Evolutionary conservation across 2,888 invertebrate species (phyloP).

Genomic region (Trichogramma dendrolimi): DNA sequence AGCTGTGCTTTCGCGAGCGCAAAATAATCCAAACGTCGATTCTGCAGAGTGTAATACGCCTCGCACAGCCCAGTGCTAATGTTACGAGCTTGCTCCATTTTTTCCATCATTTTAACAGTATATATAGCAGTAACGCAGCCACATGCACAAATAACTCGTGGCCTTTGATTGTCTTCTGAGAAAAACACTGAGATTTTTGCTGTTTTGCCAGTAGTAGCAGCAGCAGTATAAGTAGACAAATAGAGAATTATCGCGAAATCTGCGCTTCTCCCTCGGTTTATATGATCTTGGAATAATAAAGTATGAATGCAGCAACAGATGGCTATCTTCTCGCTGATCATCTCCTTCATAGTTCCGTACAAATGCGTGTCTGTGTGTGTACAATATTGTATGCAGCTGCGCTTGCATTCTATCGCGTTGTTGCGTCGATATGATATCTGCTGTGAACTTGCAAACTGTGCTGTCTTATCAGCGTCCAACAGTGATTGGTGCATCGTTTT

Average conservation of each 20-base stretch:
- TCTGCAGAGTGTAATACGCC: neutral
- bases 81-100: too few relatives aligned
- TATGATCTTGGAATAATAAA: constrained; percentile 25
- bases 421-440: too few relatives aligned
- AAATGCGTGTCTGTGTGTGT: too few relatives aligned
- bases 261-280: constrained; percentile 5
- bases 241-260: constrained; percentile 38
- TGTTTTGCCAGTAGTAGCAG: constrained; percentile 3
- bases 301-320: neutral
- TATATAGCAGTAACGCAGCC: constrained; percentile 17
- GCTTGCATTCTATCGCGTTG: too few relatives aligned
- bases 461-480: too few relatives aligned
- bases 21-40: constrained; percentile 45
- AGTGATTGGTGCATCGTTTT: too few relatives aligned
- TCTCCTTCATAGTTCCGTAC: too few relatives aligned
- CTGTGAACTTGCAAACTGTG: too few relatives aligned
- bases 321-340: too few relatives aligned
- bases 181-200: constrained; percentile 38
- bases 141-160: constrained; percentile 46
- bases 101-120: too few relatives aligned
- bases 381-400: too few relatives aligned
- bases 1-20: constrained; percentile 30
- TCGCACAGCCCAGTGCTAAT: constrained; percentile 40
- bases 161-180: constrained; percentile 49
- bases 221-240: constrained; percentile 35